These are phyloP conservation scores for Drosophila cardini DNA, from an alignment of 1,140 invertebrate genomes.

Conservation along the genomic window DNA sequence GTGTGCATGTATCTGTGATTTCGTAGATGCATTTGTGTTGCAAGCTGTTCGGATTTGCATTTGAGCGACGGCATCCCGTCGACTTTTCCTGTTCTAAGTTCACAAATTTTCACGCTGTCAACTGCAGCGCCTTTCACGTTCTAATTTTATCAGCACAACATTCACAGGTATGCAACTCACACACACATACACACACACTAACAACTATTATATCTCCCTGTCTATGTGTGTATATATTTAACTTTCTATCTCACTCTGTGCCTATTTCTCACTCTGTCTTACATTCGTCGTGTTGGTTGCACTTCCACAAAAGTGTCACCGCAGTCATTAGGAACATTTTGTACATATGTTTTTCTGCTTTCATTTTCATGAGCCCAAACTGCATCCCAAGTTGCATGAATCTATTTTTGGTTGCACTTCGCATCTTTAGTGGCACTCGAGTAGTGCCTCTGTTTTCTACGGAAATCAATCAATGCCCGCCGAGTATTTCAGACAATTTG, in stretches of 20 bases:
- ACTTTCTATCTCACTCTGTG: conserved; percentile 3
- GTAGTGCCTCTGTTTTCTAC: conserved; percentile 50
- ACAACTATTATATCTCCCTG: background rate
- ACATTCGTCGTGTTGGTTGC: conserved; percentile 26
- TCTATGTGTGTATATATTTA: background rate
- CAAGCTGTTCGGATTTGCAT: conserved; percentile 44
- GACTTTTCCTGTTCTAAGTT: conserved; percentile 76
- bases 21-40: no score
- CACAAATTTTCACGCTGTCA: conserved; percentile 80
- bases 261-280: background rate
- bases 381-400: conserved; percentile 48
- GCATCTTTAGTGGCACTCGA: conserved; percentile 50
- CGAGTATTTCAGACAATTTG: conserved; percentile 67
- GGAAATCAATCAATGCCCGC: conserved; percentile 79
- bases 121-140: conserved; percentile 75
- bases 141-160: conserved; percentile 70
- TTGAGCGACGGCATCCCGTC: conserved; percentile 61
- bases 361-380: conserved; percentile 37
- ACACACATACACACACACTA: conserved; percentile 8
- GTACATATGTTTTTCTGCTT: conserved; percentile 67
- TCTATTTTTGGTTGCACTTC: conserved; percentile 49
- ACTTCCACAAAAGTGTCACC: conserved; percentile 79
- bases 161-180: conserved; percentile 66
- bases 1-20: conserved; percentile 23
- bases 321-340: conserved; percentile 74